phyloP scores from a whole-genome alignment of 2,888 invertebrate genomes.

The Phortica okadai region DNA sequence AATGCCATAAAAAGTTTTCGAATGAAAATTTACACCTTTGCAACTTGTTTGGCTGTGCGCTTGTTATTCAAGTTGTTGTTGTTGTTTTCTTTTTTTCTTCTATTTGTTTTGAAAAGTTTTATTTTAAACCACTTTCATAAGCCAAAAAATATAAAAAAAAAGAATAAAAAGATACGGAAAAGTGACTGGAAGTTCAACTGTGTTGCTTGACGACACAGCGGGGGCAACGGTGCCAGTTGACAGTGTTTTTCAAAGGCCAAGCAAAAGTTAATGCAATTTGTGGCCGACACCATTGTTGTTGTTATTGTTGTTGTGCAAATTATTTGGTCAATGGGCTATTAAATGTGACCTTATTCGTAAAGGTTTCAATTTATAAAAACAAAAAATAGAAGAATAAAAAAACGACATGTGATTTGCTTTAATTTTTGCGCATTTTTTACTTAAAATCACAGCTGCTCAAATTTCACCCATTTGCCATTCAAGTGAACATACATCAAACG shows the following conservation, averaged over 20 bases:
- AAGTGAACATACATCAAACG: conserved; percentile 20
- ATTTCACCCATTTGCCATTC: neutral
- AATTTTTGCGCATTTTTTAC: neutral
- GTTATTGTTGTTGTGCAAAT: conserved; percentile 13
- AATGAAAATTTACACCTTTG: conserved; percentile 65
- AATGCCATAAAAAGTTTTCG: conserved; percentile 51
- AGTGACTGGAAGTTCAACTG: neutral
- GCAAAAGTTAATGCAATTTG: conserved; percentile 21
- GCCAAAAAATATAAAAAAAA: conserved; percentile 31
- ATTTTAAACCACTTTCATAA: conserved; percentile 43
- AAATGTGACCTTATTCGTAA: neutral
- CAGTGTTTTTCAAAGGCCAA: neutral
- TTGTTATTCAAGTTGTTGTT: conserved; percentile 40
- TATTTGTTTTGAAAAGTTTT: conserved; percentile 16
- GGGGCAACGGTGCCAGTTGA: neutral
- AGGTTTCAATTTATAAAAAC: neutral
- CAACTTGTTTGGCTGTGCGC: conserved; percentile 35
- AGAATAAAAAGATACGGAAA: neutral
- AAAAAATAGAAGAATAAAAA: neutral
- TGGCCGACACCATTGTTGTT: conserved; percentile 31
- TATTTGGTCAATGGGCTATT: conserved; percentile 5
- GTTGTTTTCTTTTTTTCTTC: conserved; percentile 6
- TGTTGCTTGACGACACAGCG: neutral
- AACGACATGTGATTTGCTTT: neutral
- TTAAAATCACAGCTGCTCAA: conserved; percentile 9